phyloP scores from a whole-genome alignment of 2,797 vertebrate species.

The Aratinga solstitialis region DNA sequence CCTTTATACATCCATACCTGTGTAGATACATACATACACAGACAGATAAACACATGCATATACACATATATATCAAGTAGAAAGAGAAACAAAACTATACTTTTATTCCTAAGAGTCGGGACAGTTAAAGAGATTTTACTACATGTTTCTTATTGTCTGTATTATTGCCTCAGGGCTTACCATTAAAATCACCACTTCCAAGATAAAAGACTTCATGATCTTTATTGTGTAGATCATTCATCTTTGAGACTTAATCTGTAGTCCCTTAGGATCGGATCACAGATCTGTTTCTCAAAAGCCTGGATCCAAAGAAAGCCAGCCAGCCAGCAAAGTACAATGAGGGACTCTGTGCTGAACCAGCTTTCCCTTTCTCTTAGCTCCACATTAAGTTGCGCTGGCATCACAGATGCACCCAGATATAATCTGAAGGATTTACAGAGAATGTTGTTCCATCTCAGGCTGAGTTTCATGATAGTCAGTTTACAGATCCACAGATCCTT shows the following conservation, averaged over 20 bases:
- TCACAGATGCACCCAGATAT: not conserved
- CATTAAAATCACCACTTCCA: not conserved
- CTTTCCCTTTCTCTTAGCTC: not conserved
- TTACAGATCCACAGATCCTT: not conserved
- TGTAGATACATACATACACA: not conserved
- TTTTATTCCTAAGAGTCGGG: not conserved
- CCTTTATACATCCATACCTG: not conserved
- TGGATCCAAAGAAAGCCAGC: not conserved
- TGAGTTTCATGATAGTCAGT: not conserved
- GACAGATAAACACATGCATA: not conserved
- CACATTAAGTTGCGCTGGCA: accelerated
- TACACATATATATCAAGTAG: not conserved
- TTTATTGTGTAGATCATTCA: not conserved
- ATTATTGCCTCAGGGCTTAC: not conserved
- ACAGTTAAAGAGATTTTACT: not conserved
- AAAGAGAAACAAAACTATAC: not conserved
- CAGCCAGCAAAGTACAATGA: not conserved
- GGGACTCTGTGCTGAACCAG: not conserved
- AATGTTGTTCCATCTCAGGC: not conserved
- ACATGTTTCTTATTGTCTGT: not conserved
- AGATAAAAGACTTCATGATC: not conserved
- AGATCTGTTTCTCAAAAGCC: not conserved
- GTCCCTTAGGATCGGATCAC: not conserved
- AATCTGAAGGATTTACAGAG: not conserved
- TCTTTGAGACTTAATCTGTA: not conserved